Evolutionary conservation across 2,113 vertebrate species (phyloP).

Genomic region (Oncorhynchus clarkii): DNA sequence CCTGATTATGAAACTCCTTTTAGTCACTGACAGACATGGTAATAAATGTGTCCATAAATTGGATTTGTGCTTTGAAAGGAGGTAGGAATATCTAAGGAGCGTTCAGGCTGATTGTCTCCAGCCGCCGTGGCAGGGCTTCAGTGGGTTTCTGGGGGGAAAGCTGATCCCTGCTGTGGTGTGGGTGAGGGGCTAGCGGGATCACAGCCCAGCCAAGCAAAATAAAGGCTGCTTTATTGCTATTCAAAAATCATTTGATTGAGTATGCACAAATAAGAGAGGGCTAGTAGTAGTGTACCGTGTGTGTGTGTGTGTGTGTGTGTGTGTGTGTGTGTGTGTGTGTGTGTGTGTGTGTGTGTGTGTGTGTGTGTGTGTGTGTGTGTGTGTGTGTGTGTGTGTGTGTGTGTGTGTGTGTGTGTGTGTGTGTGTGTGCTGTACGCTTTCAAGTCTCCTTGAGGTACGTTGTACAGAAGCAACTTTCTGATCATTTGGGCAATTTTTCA

Average conservation of each 20-base stretch:
- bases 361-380: conserved; percentile 12
- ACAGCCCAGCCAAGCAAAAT: conserved; percentile 90
- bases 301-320: conserved; percentile 12
- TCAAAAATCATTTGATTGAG: conserved; percentile 96
- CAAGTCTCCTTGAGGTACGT: conserved; percentile 24
- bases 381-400: not conserved
- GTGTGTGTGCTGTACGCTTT: conserved; percentile 17
- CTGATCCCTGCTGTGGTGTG: conserved; percentile 84
- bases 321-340: conserved; percentile 5
- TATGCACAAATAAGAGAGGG: conserved; percentile 82
- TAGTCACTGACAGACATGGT: conserved; percentile 95
- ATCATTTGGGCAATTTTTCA: conserved; percentile 28
- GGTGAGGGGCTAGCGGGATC: conserved; percentile 68
- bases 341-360: conserved; percentile 16
- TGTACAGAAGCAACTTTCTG: conserved; percentile 39
- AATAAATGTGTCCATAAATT: conserved; percentile 99
- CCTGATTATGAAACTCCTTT: conserved; percentile 91
- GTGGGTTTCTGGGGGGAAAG: conserved; percentile 84
- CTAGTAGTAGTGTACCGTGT: conserved; percentile 20
- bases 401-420: not conserved
- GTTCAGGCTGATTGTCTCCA: conserved; percentile 96
- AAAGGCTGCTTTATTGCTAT: conserved; percentile 91
- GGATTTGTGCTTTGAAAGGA: conserved; percentile 94
- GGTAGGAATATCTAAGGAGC: conserved; percentile 95
- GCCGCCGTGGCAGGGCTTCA: conserved; percentile 90